These are phyloP conservation scores for Caenorhabditis zanzibari DNA, from an alignment of 2,888 invertebrate genomes.

Conservation along the genomic window DNA sequence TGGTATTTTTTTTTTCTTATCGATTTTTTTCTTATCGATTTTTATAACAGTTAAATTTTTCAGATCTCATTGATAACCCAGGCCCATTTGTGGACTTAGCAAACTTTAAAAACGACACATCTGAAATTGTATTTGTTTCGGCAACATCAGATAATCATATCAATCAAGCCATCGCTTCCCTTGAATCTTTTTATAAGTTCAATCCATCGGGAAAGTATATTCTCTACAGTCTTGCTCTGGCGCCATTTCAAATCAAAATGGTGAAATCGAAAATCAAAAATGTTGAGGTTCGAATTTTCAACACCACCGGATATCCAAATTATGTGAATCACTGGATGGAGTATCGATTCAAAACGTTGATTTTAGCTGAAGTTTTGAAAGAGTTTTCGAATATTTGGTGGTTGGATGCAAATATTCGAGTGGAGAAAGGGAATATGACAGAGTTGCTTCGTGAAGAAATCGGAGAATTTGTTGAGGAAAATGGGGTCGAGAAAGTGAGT, in stretches of 20 bases:
- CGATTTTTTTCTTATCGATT: too few relatives aligned
- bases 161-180: conserved; percentile 4
- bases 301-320: conserved; percentile 36
- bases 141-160: conserved; percentile 49
- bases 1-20: conserved; percentile 25
- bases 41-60: too few relatives aligned
- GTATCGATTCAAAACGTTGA: conserved; percentile 56
- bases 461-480: neutral
- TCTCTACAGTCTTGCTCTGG: conserved; percentile 34
- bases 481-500: neutral
- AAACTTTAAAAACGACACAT: neutral
- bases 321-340: conserved; percentile 46
- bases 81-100: conserved; percentile 34
- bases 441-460: conserved; percentile 24
- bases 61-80: conserved; percentile 29
- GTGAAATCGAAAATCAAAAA: conserved; percentile 7
- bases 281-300: conserved; percentile 39
- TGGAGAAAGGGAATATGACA: conserved; percentile 42
- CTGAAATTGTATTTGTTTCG: conserved; percentile 23
- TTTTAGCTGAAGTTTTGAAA: conserved; percentile 54
- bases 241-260: neutral
- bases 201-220: conserved; percentile 32
- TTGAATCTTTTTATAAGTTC: conserved; percentile 23
- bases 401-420: conserved; percentile 52
- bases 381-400: conserved; percentile 55